A percentile compares a stretch with the other conserved stretches of the same genome.
phyloP scores from a whole-genome alignment of 2,797 vertebrate genomes.

The Manis crassicaudata region DNA sequence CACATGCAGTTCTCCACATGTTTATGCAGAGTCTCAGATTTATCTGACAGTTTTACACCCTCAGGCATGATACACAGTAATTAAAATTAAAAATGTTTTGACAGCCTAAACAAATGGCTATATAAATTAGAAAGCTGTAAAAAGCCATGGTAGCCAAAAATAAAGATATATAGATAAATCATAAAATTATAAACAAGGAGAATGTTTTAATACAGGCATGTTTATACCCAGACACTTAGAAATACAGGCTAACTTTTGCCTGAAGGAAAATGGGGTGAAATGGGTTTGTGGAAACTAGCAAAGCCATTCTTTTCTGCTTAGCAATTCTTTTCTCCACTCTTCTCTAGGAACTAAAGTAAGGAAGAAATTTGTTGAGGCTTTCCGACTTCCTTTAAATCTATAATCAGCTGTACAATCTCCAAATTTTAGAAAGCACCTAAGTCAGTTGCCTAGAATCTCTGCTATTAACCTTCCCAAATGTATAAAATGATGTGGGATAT shows the following conservation, averaged over 20 bases:
- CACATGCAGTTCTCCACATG: slow-evolving; percentile 79
- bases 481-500: slow-evolving; percentile 57
- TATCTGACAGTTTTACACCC: slow-evolving; percentile 86
- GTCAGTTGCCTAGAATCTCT: slow-evolving; percentile 53
- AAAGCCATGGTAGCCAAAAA: slow-evolving; percentile 80
- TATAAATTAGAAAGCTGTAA: slow-evolving; percentile 86
- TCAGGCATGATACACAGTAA: slow-evolving; percentile 83
- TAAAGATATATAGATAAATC: slow-evolving; percentile 84
- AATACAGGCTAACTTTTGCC: slow-evolving; percentile 73
- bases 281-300: slow-evolving; percentile 45
- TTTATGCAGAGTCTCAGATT: slow-evolving; percentile 84
- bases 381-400: slow-evolving; percentile 34
- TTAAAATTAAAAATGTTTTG: slow-evolving; percentile 88
- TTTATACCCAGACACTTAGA: slow-evolving; percentile 76
- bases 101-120: slow-evolving; percentile 84
- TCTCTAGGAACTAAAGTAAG: slow-evolving; percentile 52
- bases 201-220: slow-evolving; percentile 75
- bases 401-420: slow-evolving; percentile 43
- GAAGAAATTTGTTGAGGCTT: slow-evolving; percentile 52
- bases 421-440: slow-evolving; percentile 65
- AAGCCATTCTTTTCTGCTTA: slow-evolving; percentile 27
- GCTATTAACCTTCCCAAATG: slow-evolving; percentile 66
- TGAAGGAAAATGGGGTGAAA: slow-evolving; percentile 63
- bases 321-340: slow-evolving; percentile 20
- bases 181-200: slow-evolving; percentile 77